These are phyloP conservation scores for Rhea pennata DNA, from an alignment of 2,113 vertebrate species.

Conservation along the genomic window DNA sequence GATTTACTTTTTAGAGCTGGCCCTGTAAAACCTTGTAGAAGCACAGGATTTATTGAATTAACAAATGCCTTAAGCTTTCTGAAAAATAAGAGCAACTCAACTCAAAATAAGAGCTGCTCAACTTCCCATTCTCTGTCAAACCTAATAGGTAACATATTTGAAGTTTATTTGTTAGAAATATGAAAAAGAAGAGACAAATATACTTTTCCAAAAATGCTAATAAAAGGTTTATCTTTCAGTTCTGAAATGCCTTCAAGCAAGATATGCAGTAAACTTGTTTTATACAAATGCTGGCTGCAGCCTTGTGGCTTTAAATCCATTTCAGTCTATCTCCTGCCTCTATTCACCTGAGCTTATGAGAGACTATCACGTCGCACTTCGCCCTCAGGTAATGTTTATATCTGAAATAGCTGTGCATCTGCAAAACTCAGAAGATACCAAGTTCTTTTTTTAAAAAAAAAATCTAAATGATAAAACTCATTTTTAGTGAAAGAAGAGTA, in stretches of 20 bases:
- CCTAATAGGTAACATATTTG: neutral
- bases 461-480: neutral
- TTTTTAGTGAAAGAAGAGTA: neutral
- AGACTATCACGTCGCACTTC: conserved; percentile 86
- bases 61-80: neutral
- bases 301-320: conserved; percentile 95
- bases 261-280: conserved; percentile 85
- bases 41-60: neutral
- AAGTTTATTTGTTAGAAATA: neutral
- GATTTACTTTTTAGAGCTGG: neutral
- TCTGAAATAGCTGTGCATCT: neutral
- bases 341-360: conserved; percentile 90
- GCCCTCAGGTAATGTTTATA: conserved; percentile 84
- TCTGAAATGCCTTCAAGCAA: conserved; percentile 93
- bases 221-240: conserved; percentile 79
- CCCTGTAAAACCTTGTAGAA: neutral
- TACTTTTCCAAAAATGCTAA: conserved; percentile 8
- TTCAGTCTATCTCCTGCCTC: conserved; percentile 86
- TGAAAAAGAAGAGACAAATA: neutral
- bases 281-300: conserved; percentile 97
- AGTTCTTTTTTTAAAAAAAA: neutral
- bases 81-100: neutral
- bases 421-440: neutral
- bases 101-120: neutral
- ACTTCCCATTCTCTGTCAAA: neutral